phyloP scores from a whole-genome alignment of 2,888 invertebrate species.

The Adelphocoris suturalis region DNA sequence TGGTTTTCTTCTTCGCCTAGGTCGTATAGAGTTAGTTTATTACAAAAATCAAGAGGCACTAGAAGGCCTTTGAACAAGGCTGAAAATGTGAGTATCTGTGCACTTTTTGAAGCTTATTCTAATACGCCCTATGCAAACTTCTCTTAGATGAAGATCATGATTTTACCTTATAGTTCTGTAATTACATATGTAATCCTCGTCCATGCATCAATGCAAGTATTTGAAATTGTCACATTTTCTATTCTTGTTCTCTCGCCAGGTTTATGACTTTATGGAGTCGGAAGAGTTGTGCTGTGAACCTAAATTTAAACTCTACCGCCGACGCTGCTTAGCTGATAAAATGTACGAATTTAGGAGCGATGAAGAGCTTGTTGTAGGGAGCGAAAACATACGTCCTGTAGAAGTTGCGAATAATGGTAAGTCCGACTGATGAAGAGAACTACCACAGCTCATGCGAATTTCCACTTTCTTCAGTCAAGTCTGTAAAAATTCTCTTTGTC shows the following conservation, averaged over 20 bases:
- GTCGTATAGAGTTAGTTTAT: constrained; percentile 58
- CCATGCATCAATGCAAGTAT: too few relatives aligned
- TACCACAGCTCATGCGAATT: too few relatives aligned
- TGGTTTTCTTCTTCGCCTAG: constrained; percentile 65
- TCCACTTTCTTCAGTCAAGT: too few relatives aligned
- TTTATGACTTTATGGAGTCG: constrained; percentile 77
- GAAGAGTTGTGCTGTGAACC: constrained; percentile 76
- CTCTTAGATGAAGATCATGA: too few relatives aligned
- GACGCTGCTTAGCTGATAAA: constrained; percentile 91
- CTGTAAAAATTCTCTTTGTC: too few relatives aligned
- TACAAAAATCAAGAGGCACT: constrained; percentile 62
- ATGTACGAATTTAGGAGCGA: constrained; percentile 93
- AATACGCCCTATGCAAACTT: too few relatives aligned
- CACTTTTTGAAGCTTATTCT: too few relatives aligned
- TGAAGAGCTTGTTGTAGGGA: constrained; percentile 81
- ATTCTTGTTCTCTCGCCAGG: constrained; percentile 71
- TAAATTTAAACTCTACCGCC: constrained; percentile 84
- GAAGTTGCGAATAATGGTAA: constrained; percentile 60
- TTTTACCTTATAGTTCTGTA: too few relatives aligned
- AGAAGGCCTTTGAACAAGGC: constrained; percentile 67
- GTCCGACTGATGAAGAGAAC: too few relatives aligned
- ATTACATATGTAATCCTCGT: too few relatives aligned
- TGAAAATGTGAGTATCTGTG: constrained; percentile 61
- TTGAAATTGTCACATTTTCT: too few relatives aligned
- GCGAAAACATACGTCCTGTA: constrained; percentile 82